phyloP scores from a whole-genome alignment of 37 sponge, comb jelly and placozoan genomes.

The Petrosia ficiformis region DNA sequence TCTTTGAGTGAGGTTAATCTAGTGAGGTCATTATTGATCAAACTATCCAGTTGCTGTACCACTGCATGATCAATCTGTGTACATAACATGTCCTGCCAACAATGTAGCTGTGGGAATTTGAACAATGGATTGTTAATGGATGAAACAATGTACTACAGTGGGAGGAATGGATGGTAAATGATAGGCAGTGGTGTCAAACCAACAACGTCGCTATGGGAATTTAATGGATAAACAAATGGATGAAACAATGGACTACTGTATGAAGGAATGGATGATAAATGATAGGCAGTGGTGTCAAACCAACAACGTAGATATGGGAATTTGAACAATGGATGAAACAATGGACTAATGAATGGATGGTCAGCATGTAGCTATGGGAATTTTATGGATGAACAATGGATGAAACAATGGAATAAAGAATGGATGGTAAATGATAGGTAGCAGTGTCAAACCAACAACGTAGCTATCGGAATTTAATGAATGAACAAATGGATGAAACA shows the following conservation, averaged over 20 bases:
- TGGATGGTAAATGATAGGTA: not conserved
- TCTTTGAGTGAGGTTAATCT: constrained; percentile 22
- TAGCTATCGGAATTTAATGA: not conserved
- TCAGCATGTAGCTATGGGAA: constrained; percentile 26
- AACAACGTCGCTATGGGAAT: not conserved
- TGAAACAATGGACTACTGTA: too few species aligned
- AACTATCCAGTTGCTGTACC: constrained; percentile 37
- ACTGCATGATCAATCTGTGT: constrained; percentile 63
- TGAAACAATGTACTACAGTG: not conserved
- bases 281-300: too few species aligned
- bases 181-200: not conserved
- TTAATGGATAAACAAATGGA: too few species aligned
- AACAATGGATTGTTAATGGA: not conserved
- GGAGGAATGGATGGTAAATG: too few species aligned
- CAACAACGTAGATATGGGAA: constrained; percentile 22
- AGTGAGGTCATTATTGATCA: constrained; percentile 41
- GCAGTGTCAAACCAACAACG: not conserved
- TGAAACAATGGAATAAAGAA: not conserved
- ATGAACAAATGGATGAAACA: too few species aligned
- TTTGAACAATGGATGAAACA: not conserved
- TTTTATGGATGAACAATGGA: not conserved
- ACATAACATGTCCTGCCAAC: constrained; percentile 58
- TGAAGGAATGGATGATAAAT: too few species aligned
- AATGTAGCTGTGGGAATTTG: constrained; percentile 14
- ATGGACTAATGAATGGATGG: not conserved